A percentile compares a stretch with the other conserved stretches of the same genome.
phyloP scores from a whole-genome alignment of 2,888 invertebrate species.

The Dasypogon diadema region DNA sequence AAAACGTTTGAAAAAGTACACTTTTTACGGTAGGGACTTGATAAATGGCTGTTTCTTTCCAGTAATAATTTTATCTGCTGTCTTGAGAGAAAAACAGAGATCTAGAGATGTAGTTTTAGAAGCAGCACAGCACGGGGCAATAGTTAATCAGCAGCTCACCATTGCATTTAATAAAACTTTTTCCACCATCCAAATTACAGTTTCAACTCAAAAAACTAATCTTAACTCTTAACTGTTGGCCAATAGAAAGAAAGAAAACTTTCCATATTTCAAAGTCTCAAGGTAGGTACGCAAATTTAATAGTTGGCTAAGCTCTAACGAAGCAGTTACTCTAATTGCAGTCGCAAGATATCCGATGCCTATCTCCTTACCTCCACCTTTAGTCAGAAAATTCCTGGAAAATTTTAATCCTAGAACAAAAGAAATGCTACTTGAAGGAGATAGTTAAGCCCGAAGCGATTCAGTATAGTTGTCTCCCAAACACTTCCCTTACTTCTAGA shows the following conservation, averaged over 20 bases:
- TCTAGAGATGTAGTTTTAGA: too few relatives aligned
- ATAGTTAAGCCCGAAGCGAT: constrained; percentile 39
- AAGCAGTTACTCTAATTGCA: constrained; percentile 44
- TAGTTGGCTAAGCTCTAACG: constrained; percentile 5
- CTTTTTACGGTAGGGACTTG: too few relatives aligned
- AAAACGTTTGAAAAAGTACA: too few relatives aligned
- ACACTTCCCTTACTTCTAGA: constrained; percentile 28
- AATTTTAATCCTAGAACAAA: constrained; percentile 43
- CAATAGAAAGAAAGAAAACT: not conserved
- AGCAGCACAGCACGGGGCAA: too few relatives aligned
- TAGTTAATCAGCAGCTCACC: too few relatives aligned
- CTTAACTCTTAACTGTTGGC: not conserved
- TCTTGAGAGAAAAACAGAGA: too few relatives aligned
- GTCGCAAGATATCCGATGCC: constrained; percentile 37
- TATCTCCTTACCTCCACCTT: constrained; percentile 26
- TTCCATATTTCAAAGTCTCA: not conserved
- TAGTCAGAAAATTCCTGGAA: constrained; percentile 18
- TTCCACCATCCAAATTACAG: not conserved
- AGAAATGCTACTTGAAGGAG: constrained; percentile 25
- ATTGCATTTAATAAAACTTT: not conserved
- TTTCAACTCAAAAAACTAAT: not conserved
- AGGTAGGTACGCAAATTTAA: constrained; percentile 22
- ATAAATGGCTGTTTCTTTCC: too few relatives aligned
- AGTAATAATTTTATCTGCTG: too few relatives aligned
- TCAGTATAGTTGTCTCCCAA: constrained; percentile 35